These are phyloP conservation scores for Melolontha melolontha DNA, from an alignment of 2,888 invertebrate species.

Conservation along the genomic window DNA sequence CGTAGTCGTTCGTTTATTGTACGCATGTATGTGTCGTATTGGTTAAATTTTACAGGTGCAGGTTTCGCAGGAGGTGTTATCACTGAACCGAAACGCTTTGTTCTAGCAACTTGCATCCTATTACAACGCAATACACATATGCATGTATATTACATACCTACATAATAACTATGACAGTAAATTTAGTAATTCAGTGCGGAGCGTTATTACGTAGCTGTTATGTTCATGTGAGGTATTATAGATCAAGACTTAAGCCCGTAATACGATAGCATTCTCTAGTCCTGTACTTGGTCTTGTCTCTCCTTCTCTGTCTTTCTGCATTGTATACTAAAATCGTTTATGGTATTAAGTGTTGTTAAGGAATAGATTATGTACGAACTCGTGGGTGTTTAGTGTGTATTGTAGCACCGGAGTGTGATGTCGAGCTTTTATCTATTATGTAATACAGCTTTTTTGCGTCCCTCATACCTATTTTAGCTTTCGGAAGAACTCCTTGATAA, in stretches of 20 bases:
- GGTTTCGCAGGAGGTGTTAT: constrained; percentile 11
- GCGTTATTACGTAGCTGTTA: constrained; percentile 7
- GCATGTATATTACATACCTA: no score
- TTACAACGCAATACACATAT: background rate
- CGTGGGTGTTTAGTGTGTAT: constrained; percentile 8
- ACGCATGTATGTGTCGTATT: constrained; percentile 6
- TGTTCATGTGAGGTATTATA: constrained; percentile 19
- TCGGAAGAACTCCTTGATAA: no score
- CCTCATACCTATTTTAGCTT: no score
- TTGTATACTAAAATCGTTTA: constrained; percentile 22
- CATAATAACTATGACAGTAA: constrained; percentile 9
- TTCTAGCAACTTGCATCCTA: constrained; percentile 12
- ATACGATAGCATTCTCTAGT: constrained; percentile 13
- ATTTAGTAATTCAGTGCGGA: constrained; percentile 25
- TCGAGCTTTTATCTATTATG: background rate
- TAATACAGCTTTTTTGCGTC: no score
- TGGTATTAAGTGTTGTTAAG: constrained; percentile 31
- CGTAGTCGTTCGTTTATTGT: background rate
- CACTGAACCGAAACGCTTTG: constrained; percentile 24
- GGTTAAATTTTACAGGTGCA: constrained; percentile 31
- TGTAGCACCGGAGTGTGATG: background rate
- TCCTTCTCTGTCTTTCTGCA: background rate
- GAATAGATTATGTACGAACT: constrained; percentile 10
- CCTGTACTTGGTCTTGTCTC: background rate
- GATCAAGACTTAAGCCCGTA: constrained; percentile 30